Conservation (phyloP, 2,888 invertebrate species). For the Hypercompe scribonia region DNA sequence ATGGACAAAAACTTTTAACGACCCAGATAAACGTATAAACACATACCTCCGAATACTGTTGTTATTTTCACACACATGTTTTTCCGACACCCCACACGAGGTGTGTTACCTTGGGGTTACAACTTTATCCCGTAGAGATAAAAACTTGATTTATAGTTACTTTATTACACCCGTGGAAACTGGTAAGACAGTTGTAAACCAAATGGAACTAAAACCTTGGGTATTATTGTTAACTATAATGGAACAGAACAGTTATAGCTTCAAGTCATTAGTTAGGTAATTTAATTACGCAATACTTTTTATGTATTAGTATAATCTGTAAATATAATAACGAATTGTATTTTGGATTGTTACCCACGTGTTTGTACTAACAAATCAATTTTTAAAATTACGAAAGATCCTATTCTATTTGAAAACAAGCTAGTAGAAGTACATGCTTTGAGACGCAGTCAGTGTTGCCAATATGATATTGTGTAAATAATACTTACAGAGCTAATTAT, state of each 20-base stretch:
- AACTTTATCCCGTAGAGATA: constrained; percentile 42
- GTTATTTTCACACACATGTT: constrained; percentile 33
- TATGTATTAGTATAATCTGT: not conserved
- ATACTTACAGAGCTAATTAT: too few species aligned
- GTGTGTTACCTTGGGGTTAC: constrained; percentile 27
- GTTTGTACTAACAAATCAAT: not conserved
- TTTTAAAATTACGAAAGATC: not conserved
- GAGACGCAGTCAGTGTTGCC: not conserved
- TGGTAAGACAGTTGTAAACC: constrained; percentile 30
- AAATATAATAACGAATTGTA: too few species aligned
- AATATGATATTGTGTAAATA: not conserved
- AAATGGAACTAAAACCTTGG: constrained; percentile 38
- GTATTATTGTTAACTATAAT: constrained; percentile 14
- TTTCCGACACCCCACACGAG: constrained; percentile 30
- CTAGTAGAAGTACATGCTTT: too few species aligned
- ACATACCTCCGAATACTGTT: constrained; percentile 18
- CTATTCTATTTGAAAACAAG: too few species aligned
- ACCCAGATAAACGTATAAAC: not conserved
- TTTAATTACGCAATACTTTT: not conserved
- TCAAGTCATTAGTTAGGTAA: not conserved
- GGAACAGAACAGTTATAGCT: not conserved
- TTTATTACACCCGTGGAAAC: constrained; percentile 18
- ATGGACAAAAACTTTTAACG: not conserved
- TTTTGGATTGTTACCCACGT: too few species aligned
- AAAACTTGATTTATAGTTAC: constrained; percentile 35